Base-by-base conservation (phyloP, 2,113 vertebrate species). In the Barnardius zonarius region DNA sequence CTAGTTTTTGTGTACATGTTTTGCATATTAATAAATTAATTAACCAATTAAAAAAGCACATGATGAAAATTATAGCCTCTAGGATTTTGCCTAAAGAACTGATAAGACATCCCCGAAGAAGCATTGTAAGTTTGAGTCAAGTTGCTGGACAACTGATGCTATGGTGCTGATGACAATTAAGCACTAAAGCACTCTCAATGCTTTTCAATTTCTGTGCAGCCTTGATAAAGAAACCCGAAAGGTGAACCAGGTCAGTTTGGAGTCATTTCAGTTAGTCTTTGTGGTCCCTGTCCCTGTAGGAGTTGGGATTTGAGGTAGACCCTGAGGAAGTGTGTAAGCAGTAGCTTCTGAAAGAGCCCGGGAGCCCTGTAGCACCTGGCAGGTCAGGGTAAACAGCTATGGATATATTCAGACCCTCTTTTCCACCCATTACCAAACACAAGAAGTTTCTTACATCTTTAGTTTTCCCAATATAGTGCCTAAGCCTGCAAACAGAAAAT, bases 11-110 rank as follows among this genome's bases (percentile, higher is more conserved):
- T 92, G 64, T 90, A 67, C 83, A 67, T 77, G 88, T 62, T 92
- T 78, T 78, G 83, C 76, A 92, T 93, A 86, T 77, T 68, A 86
- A 88, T 69, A 88, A 93, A 83, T 61, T 82, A 82, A 87, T 74
- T 70, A 88, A 86, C 31, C 49, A 41, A 18, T 77, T 90, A 31
- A 76, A 90, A 88, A 88, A 72, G 51, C 37, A 88, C 37, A 67
- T 4, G 31, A 39, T 77, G 31, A 57, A 93, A 88, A 94, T 33
- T 3, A 59, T 20, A 54, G 46, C 39, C 51, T 54, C 39, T 51
- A 92, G 51, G 30, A 68, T 82, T 90, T 88, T 84, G 33, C 62
- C 39, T 81, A 64, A 92, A 64, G 51, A 66, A 49, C 49, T 66
- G 59, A 59, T 80, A 76, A 76, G 27, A 44, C 6, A 9, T 52